These are phyloP conservation scores for Drosophila stalkeri DNA, from an alignment of 2,888 invertebrate genomes.

Conservation along the genomic window DNA sequence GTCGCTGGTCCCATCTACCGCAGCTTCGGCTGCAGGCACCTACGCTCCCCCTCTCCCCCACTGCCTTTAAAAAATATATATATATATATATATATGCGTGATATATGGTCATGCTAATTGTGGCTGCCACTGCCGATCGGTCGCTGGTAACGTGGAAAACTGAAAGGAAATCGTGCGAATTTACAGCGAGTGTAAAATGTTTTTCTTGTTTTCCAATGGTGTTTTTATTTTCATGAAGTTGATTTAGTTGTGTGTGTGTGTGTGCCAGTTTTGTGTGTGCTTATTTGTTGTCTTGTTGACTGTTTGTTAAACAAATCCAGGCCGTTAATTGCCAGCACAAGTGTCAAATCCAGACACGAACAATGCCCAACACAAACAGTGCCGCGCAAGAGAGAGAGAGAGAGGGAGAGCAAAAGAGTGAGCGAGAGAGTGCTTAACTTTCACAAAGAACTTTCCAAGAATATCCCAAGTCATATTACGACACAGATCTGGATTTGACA, in stretches of 20 bases:
- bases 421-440: slow-evolving; percentile 19
- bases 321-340: slow-evolving; percentile 72
- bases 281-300: slow-evolving; percentile 66
- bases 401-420: neutral
- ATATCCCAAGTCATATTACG: slow-evolving; percentile 40
- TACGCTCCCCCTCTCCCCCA: slow-evolving; percentile 19
- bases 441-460: slow-evolving; percentile 35
- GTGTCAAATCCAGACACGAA: slow-evolving; percentile 53
- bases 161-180: slow-evolving; percentile 69
- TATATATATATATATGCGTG: slow-evolving; percentile 47
- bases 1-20: slow-evolving; percentile 11
- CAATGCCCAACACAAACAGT: slow-evolving; percentile 9
- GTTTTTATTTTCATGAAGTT: slow-evolving; percentile 30
- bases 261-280: slow-evolving; percentile 48
- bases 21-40: neutral
- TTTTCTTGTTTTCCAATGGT: slow-evolving; percentile 63
- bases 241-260: slow-evolving; percentile 58
- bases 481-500: slow-evolving; percentile 33
- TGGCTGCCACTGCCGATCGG: slow-evolving; percentile 45
- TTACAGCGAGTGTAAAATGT: slow-evolving; percentile 62
- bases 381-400: neutral
- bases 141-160: slow-evolving; percentile 30
- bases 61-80: slow-evolving; percentile 44
- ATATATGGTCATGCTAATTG: slow-evolving; percentile 70
- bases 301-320: slow-evolving; percentile 78